Evolutionary conservation across 2,797 vertebrate species (phyloP).

Genomic region (Pantherophis alleghaniensis): DNA sequence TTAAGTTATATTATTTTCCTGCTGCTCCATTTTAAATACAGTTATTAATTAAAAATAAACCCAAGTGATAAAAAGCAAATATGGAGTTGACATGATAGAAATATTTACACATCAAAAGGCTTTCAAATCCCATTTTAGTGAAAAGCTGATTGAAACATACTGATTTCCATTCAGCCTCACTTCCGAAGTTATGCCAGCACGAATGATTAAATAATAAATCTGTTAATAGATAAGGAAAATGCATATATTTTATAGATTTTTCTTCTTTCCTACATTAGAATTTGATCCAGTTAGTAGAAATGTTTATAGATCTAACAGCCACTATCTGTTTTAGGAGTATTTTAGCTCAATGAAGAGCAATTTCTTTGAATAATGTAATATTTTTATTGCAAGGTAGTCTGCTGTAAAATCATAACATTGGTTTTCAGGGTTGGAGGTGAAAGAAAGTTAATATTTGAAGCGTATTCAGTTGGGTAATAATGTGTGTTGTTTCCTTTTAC

Average conservation of each 20-base stretch:
- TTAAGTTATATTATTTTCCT: neutral
- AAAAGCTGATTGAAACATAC: neutral
- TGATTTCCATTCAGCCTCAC: neutral
- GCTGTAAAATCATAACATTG: neutral
- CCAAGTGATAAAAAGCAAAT: neutral
- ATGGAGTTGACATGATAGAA: neutral
- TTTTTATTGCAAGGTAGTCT: neutral
- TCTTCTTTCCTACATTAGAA: neutral
- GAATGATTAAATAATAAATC: neutral
- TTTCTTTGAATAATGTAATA: neutral
- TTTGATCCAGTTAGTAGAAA: conserved; percentile 1
- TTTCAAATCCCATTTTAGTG: neutral
- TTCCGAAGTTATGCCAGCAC: neutral
- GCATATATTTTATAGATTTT: neutral
- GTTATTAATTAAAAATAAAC: neutral
- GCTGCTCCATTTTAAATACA: neutral
- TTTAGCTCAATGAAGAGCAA: neutral
- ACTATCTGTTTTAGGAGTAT: neutral
- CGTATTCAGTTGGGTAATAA: neutral
- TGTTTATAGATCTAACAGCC: conserved; percentile 29
- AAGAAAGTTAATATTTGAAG: neutral
- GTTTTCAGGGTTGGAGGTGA: neutral
- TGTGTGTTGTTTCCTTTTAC: neutral
- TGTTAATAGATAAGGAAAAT: neutral
- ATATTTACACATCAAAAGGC: too few species aligned